Conservation (phyloP, 2,797 vertebrate genomes). For the Tympanoctomys barrerae region DNA sequence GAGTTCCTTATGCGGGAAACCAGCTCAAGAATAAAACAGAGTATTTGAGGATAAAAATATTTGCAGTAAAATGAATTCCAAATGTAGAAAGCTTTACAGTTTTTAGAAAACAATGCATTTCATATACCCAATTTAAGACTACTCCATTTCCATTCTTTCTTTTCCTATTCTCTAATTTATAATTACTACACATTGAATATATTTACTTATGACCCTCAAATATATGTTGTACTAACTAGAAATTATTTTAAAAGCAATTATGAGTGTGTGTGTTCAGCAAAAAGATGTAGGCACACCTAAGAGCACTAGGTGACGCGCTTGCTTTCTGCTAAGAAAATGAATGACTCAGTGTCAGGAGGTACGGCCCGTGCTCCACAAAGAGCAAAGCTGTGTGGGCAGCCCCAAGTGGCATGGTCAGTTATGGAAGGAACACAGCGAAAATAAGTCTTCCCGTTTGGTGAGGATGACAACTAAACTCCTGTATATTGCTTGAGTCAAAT, state of each 20-base stretch:
- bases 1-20: slow-evolving; percentile 44
- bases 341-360: not conserved
- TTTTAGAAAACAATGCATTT: not conserved
- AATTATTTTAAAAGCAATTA: not conserved
- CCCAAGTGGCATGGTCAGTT: not conserved
- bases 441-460: not conserved
- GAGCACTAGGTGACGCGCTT: not conserved
- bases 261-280: not conserved
- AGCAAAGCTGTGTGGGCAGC: not conserved
- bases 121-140: not conserved
- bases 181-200: not conserved
- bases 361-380: not conserved
- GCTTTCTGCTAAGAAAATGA: slow-evolving; percentile 33
- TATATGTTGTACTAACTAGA: not conserved
- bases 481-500: slow-evolving; percentile 11
- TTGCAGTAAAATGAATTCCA: slow-evolving; percentile 52
- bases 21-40: slow-evolving; percentile 62
- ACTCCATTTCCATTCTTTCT: not conserved
- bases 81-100: slow-evolving; percentile 23
- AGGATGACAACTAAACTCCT: not conserved
- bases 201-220: not conserved
- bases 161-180: not conserved
- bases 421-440: not conserved
- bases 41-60: slow-evolving; percentile 42
- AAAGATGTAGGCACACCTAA: slow-evolving; percentile 13